Evolutionary conservation across 1,140 invertebrate genomes (phyloP).

Genomic region (Phymorhynchus buccinoides): DNA sequence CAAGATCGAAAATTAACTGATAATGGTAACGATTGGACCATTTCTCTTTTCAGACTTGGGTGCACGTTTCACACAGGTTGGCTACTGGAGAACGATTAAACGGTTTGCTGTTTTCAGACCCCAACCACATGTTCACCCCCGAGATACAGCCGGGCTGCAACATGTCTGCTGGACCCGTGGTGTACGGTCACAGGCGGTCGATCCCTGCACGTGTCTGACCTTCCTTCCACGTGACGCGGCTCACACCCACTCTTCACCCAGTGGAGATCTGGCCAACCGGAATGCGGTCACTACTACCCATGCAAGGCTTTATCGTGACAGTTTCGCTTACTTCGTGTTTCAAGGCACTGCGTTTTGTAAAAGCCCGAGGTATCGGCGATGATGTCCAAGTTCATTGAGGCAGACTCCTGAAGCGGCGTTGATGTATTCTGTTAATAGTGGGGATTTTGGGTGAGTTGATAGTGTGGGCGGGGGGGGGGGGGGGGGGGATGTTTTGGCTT

Average conservation of each 20-base stretch:
- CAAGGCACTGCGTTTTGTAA: slow-evolving; percentile 47
- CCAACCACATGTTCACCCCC: slow-evolving; percentile 41
- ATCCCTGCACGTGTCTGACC: slow-evolving; percentile 55
- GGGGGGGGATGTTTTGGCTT: no score
- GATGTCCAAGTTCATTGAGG: background rate
- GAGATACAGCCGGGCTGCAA: background rate
- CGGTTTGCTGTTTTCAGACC: slow-evolving; percentile 50
- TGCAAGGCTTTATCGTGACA: slow-evolving; percentile 51
- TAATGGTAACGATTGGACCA: no score
- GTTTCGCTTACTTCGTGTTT: slow-evolving; percentile 44
- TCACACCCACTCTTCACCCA: slow-evolving; percentile 27
- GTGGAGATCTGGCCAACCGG: background rate
- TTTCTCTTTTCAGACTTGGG: no score
- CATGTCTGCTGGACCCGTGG: slow-evolving; percentile 20
- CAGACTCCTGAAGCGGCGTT: background rate
- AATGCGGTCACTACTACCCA: slow-evolving; percentile 52
- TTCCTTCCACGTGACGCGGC: slow-evolving; percentile 44
- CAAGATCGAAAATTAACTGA: no score
- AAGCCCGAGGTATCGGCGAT: slow-evolving; percentile 34
- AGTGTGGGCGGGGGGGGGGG: no score
- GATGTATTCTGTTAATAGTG: background rate
- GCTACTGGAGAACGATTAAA: background rate
- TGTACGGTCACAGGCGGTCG: slow-evolving; percentile 22
- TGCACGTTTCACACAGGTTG: no score
- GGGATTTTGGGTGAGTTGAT: no score